Conservation (phyloP, 2,113 vertebrate species). For the Leptobrachium leishanense region DNA sequence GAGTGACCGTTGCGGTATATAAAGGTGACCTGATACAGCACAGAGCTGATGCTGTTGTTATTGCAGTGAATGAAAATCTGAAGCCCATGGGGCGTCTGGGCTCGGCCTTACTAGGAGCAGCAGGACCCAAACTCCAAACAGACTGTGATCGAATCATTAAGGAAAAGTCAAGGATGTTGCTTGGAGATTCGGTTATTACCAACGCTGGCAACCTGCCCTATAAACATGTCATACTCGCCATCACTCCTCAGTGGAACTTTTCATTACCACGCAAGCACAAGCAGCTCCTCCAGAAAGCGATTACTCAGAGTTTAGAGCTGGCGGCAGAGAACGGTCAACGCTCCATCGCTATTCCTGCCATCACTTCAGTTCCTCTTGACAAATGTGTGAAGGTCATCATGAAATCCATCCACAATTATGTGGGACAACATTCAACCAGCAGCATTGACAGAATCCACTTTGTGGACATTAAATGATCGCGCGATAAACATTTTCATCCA, state of each 20-base stretch:
- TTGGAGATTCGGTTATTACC: slow-evolving; percentile 59
- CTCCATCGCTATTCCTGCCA: slow-evolving; percentile 80
- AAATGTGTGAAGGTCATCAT: slow-evolving; percentile 66
- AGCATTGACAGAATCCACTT: slow-evolving; percentile 68
- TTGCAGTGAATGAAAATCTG: slow-evolving; percentile 63
- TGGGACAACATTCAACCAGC: slow-evolving; percentile 47
- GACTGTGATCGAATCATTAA: slow-evolving; percentile 63
- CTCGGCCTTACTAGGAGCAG: slow-evolving; percentile 61
- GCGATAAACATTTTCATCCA: slow-evolving; percentile 58
- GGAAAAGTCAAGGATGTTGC: slow-evolving; percentile 16
- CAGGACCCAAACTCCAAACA: slow-evolving; percentile 73
- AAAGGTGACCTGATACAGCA: slow-evolving; percentile 70
- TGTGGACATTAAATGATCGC: slow-evolving; percentile 62
- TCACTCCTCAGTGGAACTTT: slow-evolving; percentile 67
- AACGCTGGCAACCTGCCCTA: slow-evolving; percentile 68
- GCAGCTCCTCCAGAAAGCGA: slow-evolving; percentile 57
- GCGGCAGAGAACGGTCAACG: slow-evolving; percentile 56
- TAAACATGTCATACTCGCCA: slow-evolving; percentile 73
- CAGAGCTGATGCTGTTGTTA: slow-evolving; percentile 72
- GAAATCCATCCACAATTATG: slow-evolving; percentile 68
- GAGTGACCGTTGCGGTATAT: slow-evolving; percentile 66
- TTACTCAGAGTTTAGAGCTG: slow-evolving; percentile 65
- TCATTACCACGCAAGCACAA: not conserved
- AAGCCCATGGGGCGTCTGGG: slow-evolving; percentile 64
- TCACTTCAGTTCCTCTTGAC: slow-evolving; percentile 66